phyloP scores from a whole-genome alignment of 2,113 vertebrate genomes.

The Sakesphorus luctuosus region DNA sequence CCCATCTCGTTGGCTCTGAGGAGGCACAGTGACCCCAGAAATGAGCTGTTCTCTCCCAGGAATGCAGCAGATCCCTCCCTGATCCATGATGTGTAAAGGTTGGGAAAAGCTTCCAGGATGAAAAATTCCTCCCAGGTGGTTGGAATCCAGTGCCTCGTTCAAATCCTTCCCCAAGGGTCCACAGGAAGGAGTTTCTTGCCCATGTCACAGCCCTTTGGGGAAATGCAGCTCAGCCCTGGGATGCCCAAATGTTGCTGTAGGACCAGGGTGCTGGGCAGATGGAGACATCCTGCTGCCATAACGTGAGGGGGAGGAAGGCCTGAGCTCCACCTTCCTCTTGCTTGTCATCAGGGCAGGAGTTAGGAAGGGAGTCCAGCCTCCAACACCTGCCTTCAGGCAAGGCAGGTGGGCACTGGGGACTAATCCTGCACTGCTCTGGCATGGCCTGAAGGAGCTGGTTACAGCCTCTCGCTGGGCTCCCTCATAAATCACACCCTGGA shows the following conservation, averaged over 20 bases:
- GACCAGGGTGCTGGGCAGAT: neutral
- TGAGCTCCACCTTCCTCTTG: neutral
- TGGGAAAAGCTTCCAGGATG: neutral
- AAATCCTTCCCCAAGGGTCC: neutral
- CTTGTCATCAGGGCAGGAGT: neutral
- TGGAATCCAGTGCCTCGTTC: neutral
- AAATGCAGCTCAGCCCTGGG: neutral
- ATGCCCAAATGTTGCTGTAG: accelerated
- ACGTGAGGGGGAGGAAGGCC: neutral
- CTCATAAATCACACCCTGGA: accelerated
- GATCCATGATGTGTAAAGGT: neutral
- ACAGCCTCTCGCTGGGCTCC: accelerated
- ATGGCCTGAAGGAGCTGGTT: neutral
- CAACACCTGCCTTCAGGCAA: neutral
- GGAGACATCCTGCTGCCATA: neutral
- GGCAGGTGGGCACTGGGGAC: neutral
- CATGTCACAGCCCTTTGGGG: accelerated
- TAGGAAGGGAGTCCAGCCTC: neutral
- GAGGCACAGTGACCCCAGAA: neutral
- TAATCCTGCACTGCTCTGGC: neutral
- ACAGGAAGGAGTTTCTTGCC: neutral
- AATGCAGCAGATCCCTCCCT: neutral
- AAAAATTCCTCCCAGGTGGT: neutral
- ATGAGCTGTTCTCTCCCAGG: neutral
- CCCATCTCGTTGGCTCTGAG: neutral